Evolutionary conservation across 2,888 invertebrate species (phyloP), one percentile per base, ranked within the genome.

Genomic region (Unio pictorum): DNA sequence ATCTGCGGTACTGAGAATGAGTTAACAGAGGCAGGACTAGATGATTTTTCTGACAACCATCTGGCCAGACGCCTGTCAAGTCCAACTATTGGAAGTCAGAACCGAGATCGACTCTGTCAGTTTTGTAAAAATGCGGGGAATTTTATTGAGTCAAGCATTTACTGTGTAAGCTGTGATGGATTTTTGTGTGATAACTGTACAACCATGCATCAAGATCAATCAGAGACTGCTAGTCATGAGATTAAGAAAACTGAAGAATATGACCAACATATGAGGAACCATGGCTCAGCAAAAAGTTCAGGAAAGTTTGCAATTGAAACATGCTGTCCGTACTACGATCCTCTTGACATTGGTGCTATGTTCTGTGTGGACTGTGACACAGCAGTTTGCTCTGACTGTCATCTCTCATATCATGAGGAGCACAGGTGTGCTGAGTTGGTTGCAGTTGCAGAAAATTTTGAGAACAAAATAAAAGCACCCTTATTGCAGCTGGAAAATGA

Each of bases 281-380:
- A 76, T 28, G 74, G 76, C 34, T 67, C 74, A 0, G 69, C 69
- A 23, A 75, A 75, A 55, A 56, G 67, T 8, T 69, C 69, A 20
- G 73, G 76, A 11, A 57, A 63, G 1, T 66, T 64, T 18, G 78
- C 80, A 6, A 74, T 86, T 56, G 76, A 78, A 11, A 73, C 73
- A 18, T 86, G 86, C 73, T 86, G 86, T 66, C 72, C 74, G 23
- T 74, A 73, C 61, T 86, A 84, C 61, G 86, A 86, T 68, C 80
- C 81, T 28, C 76, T 82, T n/a, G 85, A 86, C 67, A 83, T 85
- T 55, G 84, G 83, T 64, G 77, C 84, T 63, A 69, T 80, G 69
- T 85, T 81, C 67, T 86, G 86, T 73, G 83, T 86, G 30, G 84
- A 84, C 72, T 86, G 86, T 71, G 85, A 86, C 61, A 76, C 75